A percentile compares a stretch with the other conserved stretches of the same genome.
phyloP scores from a whole-genome alignment of 2,113 vertebrate species.

The Limnothrissa miodon region DNA sequence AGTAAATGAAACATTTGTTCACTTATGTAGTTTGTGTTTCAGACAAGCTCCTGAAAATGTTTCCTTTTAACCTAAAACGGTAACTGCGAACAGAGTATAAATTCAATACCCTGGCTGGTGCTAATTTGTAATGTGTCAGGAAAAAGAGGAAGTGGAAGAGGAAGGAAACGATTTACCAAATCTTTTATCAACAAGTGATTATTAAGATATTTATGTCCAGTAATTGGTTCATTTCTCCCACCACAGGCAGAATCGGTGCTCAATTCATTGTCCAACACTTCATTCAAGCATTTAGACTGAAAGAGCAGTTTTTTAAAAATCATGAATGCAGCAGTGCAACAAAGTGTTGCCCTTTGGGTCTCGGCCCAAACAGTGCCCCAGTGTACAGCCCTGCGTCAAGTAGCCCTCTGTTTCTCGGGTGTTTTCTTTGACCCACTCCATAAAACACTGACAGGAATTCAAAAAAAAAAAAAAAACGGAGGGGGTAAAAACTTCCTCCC shows the following conservation, averaged over 20 bases:
- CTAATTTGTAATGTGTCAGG: neutral
- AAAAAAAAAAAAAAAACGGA: constrained; percentile 41
- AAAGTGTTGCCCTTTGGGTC: neutral
- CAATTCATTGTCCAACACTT: neutral
- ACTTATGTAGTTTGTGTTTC: neutral
- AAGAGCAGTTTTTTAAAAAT: neutral
- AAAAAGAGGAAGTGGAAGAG: no score
- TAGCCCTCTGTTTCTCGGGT: constrained; percentile 27
- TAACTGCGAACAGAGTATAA: neutral
- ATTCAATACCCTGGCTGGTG: neutral
- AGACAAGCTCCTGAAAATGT: neutral
- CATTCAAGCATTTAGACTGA: neutral
- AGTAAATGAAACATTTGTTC: neutral
- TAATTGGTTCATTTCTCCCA: neutral
- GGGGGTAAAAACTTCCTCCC: constrained; percentile 43
- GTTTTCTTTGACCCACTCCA: constrained; percentile 46
- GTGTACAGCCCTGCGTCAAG: constrained; percentile 4
- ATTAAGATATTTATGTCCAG: neutral
- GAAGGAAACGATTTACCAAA: neutral
- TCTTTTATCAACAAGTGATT: neutral
- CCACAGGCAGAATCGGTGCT: neutral
- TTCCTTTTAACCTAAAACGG: neutral
- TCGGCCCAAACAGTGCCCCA: neutral
- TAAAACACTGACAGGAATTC: constrained; percentile 49
- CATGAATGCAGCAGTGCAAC: neutral